A percentile compares a stretch with the other conserved stretches of the same genome.
These are phyloP conservation scores for Patella caerulea DNA, from an alignment of 2,888 invertebrate genomes.

Conservation along the genomic window DNA sequence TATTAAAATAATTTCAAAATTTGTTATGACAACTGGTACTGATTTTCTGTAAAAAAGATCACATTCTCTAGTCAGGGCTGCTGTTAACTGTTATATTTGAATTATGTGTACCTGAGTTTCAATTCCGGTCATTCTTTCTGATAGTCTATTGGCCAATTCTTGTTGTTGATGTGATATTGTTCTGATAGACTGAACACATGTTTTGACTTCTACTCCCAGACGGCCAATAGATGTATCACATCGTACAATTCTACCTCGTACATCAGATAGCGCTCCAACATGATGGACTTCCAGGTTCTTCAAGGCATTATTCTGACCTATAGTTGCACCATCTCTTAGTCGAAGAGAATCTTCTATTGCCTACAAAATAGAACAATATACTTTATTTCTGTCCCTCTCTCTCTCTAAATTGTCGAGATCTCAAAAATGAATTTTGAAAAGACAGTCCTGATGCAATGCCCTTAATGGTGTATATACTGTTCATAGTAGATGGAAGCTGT, in stretches of 20 bases:
- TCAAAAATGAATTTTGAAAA: too few species aligned
- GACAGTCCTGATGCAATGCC: too few species aligned
- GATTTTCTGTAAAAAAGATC: not conserved
- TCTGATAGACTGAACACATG: conserved; percentile 60
- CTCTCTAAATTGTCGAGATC: too few species aligned
- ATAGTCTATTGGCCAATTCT: conserved; percentile 53
- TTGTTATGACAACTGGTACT: not conserved
- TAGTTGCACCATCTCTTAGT: conserved; percentile 53
- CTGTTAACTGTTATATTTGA: not conserved
- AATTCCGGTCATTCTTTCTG: conserved; percentile 62
- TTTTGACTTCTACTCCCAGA: conserved; percentile 61
- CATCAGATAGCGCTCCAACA: conserved; percentile 67
- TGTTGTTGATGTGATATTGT: conserved; percentile 55
- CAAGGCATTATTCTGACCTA: conserved; percentile 63
- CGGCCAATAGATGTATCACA: conserved; percentile 69
- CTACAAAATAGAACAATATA: conserved; percentile 39
- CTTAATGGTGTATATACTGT: too few species aligned
- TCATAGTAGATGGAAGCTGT: too few species aligned
- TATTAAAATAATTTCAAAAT: not conserved
- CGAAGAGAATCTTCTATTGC: conserved; percentile 62
- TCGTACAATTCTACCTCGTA: conserved; percentile 68
- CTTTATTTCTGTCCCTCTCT: too few species aligned
- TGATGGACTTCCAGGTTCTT: conserved; percentile 69
- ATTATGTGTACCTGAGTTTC: conserved; percentile 59
- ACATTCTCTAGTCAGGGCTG: not conserved